phyloP scores from a whole-genome alignment of 2,888 invertebrate genomes.

The Drosophila cracens region DNA sequence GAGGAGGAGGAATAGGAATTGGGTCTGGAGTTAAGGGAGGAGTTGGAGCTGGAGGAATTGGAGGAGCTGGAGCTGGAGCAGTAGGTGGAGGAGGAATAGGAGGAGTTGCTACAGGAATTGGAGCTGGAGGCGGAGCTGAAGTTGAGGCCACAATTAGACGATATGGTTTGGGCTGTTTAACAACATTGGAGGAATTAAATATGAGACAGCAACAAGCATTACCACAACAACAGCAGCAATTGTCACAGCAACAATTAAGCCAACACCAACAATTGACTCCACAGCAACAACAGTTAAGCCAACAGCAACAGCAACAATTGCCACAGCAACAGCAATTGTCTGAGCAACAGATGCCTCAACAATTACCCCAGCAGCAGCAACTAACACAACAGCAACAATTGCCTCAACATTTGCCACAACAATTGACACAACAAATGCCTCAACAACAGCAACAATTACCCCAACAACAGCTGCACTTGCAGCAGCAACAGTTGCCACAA shows the following conservation, averaged over 20 bases:
- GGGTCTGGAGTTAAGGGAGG: not conserved
- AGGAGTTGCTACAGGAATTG: not conserved
- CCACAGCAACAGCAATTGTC: not conserved
- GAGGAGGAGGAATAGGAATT: not conserved
- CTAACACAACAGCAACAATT: not conserved
- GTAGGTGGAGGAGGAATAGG: no score
- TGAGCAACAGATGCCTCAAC: not conserved
- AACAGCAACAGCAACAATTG: not conserved
- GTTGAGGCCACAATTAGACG: not conserved
- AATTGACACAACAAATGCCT: no score
- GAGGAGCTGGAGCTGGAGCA: not conserved
- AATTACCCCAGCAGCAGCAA: not conserved
- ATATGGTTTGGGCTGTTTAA: not conserved
- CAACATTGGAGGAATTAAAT: not conserved
- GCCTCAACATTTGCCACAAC: not conserved
- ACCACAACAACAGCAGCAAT: not conserved
- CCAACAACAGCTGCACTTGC: slow-evolving; percentile 40
- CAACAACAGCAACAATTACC: slow-evolving; percentile 45
- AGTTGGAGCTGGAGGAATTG: not conserved
- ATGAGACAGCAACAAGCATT: not conserved
- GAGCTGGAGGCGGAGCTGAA: not conserved
- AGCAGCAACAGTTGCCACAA: slow-evolving; percentile 26
- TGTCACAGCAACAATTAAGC: not conserved
- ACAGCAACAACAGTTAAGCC: no score
- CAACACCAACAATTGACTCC: not conserved